Percentiles rank a stretch among this genome's conserved stretches.
These are phyloP conservation scores for Coregonus sp. DNA, from an alignment of 2,797 vertebrate genomes.

Conservation along the genomic window DNA sequence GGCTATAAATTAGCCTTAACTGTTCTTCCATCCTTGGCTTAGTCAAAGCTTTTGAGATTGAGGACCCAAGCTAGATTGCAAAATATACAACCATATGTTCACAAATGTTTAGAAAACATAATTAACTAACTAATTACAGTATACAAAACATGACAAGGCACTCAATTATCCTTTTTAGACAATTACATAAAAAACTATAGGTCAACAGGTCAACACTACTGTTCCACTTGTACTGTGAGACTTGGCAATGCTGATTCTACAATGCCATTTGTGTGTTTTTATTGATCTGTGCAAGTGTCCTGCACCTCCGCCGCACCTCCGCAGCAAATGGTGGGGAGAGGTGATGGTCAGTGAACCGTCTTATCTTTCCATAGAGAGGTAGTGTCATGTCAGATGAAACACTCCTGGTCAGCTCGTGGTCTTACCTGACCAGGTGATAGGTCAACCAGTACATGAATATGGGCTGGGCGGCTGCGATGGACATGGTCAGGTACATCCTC, in stretches of 20 bases:
- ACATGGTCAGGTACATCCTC: slow-evolving; percentile 93
- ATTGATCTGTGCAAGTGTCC: slow-evolving; percentile 29
- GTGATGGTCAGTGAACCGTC: neutral
- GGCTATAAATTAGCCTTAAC: neutral
- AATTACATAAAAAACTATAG: slow-evolving; percentile 31
- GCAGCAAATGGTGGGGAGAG: neutral
- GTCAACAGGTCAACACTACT: slow-evolving; percentile 25
- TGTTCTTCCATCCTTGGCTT: slow-evolving; percentile 6
- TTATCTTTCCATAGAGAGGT: neutral
- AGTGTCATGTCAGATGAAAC: neutral
- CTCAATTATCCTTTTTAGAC: slow-evolving; percentile 36
- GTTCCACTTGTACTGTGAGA: slow-evolving; percentile 21
- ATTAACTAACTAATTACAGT: slow-evolving; percentile 57
- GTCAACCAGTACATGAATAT: slow-evolving; percentile 95
- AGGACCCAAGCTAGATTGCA: slow-evolving; percentile 4
- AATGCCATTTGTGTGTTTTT: slow-evolving; percentile 28
- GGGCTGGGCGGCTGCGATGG: slow-evolving; percentile 87
- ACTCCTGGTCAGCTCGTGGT: slow-evolving; percentile 12
- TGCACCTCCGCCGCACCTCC: slow-evolving; percentile 6
- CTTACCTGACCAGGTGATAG: slow-evolving; percentile 86
- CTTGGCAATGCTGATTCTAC: slow-evolving; percentile 28
- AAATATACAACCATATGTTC: slow-evolving; percentile 39
- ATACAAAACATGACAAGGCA: slow-evolving; percentile 61
- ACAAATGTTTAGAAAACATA: slow-evolving; percentile 41
- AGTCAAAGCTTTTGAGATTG: slow-evolving; percentile 4